Percentiles rank a stretch among this genome's conserved stretches.
These are phyloP conservation scores for Balaenoptera acutorostrata DNA, from an alignment of 2,113 vertebrate genomes.

Conservation along the genomic window DNA sequence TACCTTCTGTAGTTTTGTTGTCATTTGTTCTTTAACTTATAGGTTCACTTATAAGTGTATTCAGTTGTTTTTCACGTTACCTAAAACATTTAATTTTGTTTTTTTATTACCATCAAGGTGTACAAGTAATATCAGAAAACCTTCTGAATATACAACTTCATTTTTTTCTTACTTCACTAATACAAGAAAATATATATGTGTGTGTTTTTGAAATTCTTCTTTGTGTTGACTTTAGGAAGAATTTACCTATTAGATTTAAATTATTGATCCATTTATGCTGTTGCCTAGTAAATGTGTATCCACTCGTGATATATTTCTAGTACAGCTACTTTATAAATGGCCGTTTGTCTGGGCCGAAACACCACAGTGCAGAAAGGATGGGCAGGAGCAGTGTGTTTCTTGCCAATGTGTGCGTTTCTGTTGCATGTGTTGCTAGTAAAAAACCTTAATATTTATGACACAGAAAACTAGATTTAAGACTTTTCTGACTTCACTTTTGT, in stretches of 20 bases:
- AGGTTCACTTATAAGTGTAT: not conserved
- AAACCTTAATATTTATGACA: not conserved
- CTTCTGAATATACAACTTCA: not conserved
- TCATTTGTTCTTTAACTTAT: not conserved
- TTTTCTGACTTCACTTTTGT: not conserved
- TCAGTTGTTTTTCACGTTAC: not conserved
- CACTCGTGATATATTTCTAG: not conserved
- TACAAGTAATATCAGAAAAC: not conserved
- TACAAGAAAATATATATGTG: constrained; percentile 1
- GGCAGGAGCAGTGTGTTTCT: not conserved
- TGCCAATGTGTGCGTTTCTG: not conserved
- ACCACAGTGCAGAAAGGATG: not conserved
- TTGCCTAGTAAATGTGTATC: not conserved
- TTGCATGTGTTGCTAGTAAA: not conserved
- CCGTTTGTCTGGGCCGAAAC: not conserved
- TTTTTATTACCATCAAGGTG: not conserved
- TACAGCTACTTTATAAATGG: not conserved
- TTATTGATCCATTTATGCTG: not conserved
- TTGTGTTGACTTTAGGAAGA: constrained; percentile 28
- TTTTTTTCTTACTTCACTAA: not conserved
- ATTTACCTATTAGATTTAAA: not conserved
- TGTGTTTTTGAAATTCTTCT: not conserved
- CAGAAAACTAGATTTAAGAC: not conserved
- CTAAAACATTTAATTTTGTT: not conserved
- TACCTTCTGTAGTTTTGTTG: constrained; percentile 23